Evolutionary conservation across 2,113 vertebrate genomes (phyloP).

Genomic region (Corvus hawaiiensis): DNA sequence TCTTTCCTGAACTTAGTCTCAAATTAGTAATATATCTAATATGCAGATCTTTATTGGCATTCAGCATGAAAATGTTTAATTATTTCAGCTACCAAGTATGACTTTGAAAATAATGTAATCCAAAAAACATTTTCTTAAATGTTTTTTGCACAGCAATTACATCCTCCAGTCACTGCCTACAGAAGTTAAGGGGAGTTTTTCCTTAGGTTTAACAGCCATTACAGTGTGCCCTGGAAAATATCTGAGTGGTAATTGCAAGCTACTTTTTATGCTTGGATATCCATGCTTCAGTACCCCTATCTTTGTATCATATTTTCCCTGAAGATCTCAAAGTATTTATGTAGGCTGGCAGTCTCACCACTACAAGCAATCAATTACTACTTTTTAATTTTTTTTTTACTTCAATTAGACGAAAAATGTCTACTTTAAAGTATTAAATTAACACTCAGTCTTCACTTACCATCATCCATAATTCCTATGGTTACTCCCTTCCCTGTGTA

Average conservation of each 20-base stretch:
- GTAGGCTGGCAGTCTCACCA: neutral
- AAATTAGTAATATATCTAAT: conserved; percentile 37
- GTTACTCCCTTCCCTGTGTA: conserved; percentile 96
- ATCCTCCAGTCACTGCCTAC: neutral
- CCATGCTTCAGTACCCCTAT: neutral
- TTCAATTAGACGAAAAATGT: neutral
- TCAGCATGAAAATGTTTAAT: conserved; percentile 16
- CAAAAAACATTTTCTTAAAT: neutral
- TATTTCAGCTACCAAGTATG: conserved; percentile 30
- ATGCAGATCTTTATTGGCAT: conserved; percentile 8
- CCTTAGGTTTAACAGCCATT: neutral
- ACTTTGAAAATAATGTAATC: conserved; percentile 19
- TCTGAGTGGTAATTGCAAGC: neutral
- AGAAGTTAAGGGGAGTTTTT: neutral
- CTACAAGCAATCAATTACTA: neutral
- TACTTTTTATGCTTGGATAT: neutral
- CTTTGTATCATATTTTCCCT: neutral
- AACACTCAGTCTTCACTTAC: conserved; percentile 71
- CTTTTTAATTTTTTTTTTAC: neutral
- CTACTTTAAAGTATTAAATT: neutral
- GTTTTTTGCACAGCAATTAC: neutral
- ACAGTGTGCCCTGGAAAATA: neutral
- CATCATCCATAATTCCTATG: conserved; percentile 98
- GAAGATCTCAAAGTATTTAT: neutral
- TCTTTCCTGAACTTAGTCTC: neutral